A percentile compares a stretch with the other conserved stretches of the same genome.
Conservation (phyloP, 2,797 vertebrate species). For the Nannoperca obscura region DNA sequence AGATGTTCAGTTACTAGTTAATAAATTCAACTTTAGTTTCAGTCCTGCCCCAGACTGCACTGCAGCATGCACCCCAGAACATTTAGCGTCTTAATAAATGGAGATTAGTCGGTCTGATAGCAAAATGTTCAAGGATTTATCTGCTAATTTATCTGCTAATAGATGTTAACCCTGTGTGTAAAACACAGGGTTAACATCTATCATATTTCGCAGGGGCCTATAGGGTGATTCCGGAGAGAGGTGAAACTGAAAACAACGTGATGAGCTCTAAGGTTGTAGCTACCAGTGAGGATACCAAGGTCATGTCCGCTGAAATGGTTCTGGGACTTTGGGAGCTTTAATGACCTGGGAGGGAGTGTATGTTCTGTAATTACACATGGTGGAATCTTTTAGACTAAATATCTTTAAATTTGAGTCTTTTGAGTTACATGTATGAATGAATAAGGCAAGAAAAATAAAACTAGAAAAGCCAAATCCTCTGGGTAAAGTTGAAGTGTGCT, state of each 20-base stretch:
- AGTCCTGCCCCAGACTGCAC: conserved; percentile 9
- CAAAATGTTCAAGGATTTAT: conserved; percentile 11
- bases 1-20: neutral
- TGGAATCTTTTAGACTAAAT: neutral
- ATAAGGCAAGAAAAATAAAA: neutral
- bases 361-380: neutral
- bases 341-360: neutral
- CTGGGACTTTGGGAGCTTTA: neutral
- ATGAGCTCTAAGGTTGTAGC: neutral
- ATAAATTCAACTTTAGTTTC: conserved; percentile 4
- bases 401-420: neutral
- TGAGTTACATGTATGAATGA: neutral
- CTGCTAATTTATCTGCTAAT: too few species aligned
- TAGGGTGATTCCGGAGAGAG: neutral
- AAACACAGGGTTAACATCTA: too few species aligned
- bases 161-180: too few species aligned
- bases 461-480: neutral
- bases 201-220: too few species aligned
- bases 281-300: neutral
- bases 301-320: neutral
- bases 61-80: neutral
- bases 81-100: neutral
- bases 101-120: neutral
- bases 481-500: neutral
- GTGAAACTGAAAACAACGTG: neutral